Percentiles rank a stretch among this genome's conserved stretches.
These are phyloP conservation scores for Drosophila maculinotata DNA, from an alignment of 2,888 invertebrate genomes.

Conservation along the genomic window DNA sequence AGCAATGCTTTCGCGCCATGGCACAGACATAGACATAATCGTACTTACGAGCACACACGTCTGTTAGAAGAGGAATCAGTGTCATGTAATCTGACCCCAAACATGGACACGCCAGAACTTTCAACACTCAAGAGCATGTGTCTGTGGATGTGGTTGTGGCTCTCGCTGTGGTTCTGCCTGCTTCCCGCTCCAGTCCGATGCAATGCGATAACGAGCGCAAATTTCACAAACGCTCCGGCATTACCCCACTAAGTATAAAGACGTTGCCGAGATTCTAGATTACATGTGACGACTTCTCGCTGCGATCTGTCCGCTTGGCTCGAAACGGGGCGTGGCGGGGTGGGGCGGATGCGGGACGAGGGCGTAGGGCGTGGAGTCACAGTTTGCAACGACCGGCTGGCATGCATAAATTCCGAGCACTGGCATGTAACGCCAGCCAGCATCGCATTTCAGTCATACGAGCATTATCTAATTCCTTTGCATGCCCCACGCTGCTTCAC, in stretches of 20 bases:
- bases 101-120: slow-evolving; percentile 80
- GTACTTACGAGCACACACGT: slow-evolving; percentile 47
- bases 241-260: slow-evolving; percentile 76
- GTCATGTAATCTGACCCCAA: slow-evolving; percentile 79
- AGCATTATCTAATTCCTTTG: slow-evolving; percentile 76
- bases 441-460: slow-evolving; percentile 73
- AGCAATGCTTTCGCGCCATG: slow-evolving; percentile 61
- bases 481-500: slow-evolving; percentile 11
- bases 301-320: slow-evolving; percentile 22
- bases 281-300: slow-evolving; percentile 70
- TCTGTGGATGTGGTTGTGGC: slow-evolving; percentile 12
- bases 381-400: slow-evolving; percentile 46
- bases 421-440: slow-evolving; percentile 74
- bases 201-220: slow-evolving; percentile 79
- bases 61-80: slow-evolving; percentile 77
- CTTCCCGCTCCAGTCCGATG: slow-evolving; percentile 38
- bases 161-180: slow-evolving; percentile 1
- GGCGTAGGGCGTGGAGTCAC: slow-evolving; percentile 14
- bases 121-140: slow-evolving; percentile 68
- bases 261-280: slow-evolving; percentile 78
- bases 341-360: not conserved
- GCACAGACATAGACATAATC: slow-evolving; percentile 50
- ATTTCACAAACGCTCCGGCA: slow-evolving; percentile 73
- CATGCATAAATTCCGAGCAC: slow-evolving; percentile 76
- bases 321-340: not conserved